These are phyloP conservation scores for Scotopteryx bipunctaria DNA, from an alignment of 2,888 invertebrate species.

Conservation along the genomic window DNA sequence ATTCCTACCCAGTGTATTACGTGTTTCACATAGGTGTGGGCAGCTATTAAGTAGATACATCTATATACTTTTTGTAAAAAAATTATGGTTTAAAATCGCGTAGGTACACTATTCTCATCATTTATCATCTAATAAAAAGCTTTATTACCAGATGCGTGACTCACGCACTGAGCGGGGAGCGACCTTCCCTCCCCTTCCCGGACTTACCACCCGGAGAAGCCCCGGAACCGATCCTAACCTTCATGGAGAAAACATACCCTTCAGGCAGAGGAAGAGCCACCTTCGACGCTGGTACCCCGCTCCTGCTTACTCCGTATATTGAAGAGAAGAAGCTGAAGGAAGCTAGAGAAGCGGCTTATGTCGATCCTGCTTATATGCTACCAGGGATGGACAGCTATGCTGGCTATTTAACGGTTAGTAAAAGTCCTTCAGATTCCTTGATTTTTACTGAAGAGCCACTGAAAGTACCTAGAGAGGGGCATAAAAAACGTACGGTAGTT, in stretches of 20 bases:
- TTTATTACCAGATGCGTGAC: constrained; percentile 48
- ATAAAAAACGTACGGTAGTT: no score
- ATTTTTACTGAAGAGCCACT: not conserved
- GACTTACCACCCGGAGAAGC: constrained; percentile 74
- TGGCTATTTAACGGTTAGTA: constrained; percentile 71
- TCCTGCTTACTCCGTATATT: constrained; percentile 82
- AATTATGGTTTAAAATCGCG: no score
- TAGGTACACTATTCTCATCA: no score
- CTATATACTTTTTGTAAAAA: no score
- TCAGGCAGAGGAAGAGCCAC: constrained; percentile 51
- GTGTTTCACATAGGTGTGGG: no score
- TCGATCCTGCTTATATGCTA: constrained; percentile 64
- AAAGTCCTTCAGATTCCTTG: not conserved
- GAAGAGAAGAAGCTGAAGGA: constrained; percentile 77
- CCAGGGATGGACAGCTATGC: constrained; percentile 79
- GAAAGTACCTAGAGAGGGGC: no score
- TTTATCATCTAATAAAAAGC: not conserved
- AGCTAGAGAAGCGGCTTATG: constrained; percentile 73
- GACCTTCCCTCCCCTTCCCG: constrained; percentile 58
- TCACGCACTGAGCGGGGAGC: constrained; percentile 46
- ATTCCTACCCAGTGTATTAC: no score
- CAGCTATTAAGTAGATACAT: no score
- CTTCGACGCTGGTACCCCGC: constrained; percentile 73
- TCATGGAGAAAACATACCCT: constrained; percentile 70
- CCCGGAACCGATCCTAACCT: constrained; percentile 70